These are phyloP conservation scores for Monodelphis domestica DNA, from an alignment of 2,797 vertebrate species.

Conservation along the genomic window DNA sequence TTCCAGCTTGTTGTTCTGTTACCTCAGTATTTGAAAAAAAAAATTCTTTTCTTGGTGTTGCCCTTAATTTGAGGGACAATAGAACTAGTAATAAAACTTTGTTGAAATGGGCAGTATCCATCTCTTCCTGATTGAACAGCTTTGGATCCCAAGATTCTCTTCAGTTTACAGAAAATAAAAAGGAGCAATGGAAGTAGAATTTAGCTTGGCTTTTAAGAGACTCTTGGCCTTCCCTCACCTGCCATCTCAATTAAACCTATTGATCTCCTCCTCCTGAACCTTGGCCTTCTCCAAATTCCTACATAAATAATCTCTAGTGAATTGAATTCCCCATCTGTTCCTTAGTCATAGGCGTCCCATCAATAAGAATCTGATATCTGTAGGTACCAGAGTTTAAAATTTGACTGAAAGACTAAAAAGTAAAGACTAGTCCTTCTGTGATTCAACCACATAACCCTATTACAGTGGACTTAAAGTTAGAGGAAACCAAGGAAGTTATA, in stretches of 20 bases:
- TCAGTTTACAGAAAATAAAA: background rate
- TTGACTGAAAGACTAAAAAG: background rate
- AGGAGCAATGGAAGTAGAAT: constrained; percentile 56
- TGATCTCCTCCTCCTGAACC: background rate
- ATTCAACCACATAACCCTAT: background rate
- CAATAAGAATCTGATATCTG: background rate
- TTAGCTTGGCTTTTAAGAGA: background rate
- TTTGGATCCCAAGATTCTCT: background rate
- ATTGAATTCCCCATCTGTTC: background rate
- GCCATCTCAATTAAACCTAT: background rate
- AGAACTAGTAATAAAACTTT: constrained; percentile 2
- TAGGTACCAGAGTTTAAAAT: constrained; percentile 4
- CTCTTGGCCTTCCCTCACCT: constrained; percentile 14
- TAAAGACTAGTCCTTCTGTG: background rate
- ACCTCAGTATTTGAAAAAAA: constrained; percentile 2
- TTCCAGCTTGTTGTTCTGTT: constrained; percentile 52
- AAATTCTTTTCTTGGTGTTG: background rate
- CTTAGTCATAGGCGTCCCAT: background rate
- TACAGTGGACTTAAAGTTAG: background rate
- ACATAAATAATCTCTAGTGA: background rate
- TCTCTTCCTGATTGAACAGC: background rate
- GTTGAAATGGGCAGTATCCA: background rate
- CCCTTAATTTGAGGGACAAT: background rate
- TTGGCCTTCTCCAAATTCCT: background rate
- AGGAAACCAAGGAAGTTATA: background rate